Evolutionary conservation across 2,888 invertebrate species (phyloP).

Genomic region (Eueremaeus valkanovi): DNA sequence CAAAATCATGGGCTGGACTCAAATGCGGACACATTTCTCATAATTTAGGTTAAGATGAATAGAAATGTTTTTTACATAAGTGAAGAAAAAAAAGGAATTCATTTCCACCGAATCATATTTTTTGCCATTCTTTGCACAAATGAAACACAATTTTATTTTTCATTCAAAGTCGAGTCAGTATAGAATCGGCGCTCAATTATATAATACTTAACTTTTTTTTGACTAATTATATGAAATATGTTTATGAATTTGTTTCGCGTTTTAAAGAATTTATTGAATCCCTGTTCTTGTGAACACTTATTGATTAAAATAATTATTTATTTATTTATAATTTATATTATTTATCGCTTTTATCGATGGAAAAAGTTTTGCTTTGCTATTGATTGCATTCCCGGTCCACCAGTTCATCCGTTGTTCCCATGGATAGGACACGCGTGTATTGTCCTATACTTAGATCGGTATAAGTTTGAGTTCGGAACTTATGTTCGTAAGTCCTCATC

Average conservation of each 20-base stretch:
- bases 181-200: not conserved
- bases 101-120: too few species aligned
- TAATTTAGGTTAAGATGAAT: constrained; percentile 27
- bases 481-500: constrained; percentile 42
- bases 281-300: not conserved
- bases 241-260: not conserved
- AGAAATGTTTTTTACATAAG: not conserved
- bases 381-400: constrained; percentile 38
- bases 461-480: constrained; percentile 40
- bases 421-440: constrained; percentile 41
- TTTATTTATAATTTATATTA: not conserved
- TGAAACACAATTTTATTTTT: not conserved
- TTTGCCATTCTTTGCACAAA: not conserved
- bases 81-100: not conserved
- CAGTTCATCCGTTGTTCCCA: constrained; percentile 38
- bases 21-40: not conserved
- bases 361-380: not conserved
- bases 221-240: not conserved
- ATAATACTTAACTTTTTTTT: not conserved
- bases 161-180: not conserved
- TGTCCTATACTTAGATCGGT: constrained; percentile 39
- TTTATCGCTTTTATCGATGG: not conserved
- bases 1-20: constrained; percentile 15
- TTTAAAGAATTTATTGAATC: not conserved
- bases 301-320: not conserved